Percentiles rank a stretch among this genome's conserved stretches.
Conservation (phyloP, 2,113 vertebrate species). For the Gnathonemus echidnorhynchus region DNA sequence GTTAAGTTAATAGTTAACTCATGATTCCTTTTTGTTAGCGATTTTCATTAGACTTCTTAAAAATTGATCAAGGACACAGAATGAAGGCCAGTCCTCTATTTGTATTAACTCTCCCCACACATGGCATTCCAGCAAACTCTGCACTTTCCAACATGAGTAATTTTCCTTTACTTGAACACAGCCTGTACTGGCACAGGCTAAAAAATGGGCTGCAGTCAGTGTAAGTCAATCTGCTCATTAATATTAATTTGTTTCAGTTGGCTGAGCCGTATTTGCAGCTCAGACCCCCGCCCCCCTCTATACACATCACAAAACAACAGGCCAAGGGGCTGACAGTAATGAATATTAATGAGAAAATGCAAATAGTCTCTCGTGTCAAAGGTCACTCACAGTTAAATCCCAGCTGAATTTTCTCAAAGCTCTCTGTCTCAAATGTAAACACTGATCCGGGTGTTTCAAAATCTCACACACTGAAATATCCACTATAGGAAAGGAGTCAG, state of each 20-base stretch:
- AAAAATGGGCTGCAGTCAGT: background rate
- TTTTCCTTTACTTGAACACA: background rate
- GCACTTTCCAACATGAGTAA: slow-evolving; percentile 1
- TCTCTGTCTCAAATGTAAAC: background rate
- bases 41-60: background rate
- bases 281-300: slow-evolving; percentile 20
- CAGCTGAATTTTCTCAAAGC: slow-evolving; percentile 15
- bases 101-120: background rate
- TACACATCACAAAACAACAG: slow-evolving; percentile 31
- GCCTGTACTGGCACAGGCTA: background rate
- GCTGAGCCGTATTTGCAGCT: background rate
- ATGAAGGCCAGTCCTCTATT: background rate
- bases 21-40: background rate
- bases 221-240: slow-evolving; percentile 15
- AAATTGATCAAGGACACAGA: background rate
- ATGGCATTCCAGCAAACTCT: background rate
- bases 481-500: background rate
- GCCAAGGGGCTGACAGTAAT: slow-evolving; percentile 20
- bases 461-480: slow-evolving; percentile 12
- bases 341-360: slow-evolving; percentile 26
- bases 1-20: background rate
- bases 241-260: slow-evolving; percentile 17
- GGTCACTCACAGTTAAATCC: slow-evolving; percentile 3
- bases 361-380: slow-evolving; percentile 6
- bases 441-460: slow-evolving; percentile 8